Evolutionary conservation across 2,888 invertebrate genomes (phyloP).

Genomic region (Tenthredo amoena): DNA sequence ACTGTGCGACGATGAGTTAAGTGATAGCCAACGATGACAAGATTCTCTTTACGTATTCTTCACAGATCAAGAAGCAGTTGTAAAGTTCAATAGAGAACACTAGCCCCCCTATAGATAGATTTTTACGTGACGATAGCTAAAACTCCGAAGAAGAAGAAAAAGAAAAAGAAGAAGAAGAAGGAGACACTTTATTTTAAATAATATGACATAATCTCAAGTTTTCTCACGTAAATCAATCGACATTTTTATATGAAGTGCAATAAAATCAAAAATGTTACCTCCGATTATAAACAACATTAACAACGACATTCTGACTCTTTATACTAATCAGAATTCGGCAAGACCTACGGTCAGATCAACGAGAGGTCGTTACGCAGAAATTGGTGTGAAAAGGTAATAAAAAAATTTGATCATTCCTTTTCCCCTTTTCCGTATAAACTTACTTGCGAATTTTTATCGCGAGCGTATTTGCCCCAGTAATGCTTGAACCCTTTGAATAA

Average conservation of each 20-base stretch:
- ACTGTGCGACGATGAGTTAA: conserved; percentile 29
- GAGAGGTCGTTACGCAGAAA: conserved; percentile 75
- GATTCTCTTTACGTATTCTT: conserved; percentile 17
- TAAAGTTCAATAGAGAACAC: background rate
- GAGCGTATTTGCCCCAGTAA: background rate
- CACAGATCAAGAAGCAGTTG: conserved; percentile 29
- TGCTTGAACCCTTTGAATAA: conserved; percentile 19
- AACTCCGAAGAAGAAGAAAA: conserved; percentile 15
- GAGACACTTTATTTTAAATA: background rate
- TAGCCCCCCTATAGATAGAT: background rate
- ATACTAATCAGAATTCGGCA: conserved; percentile 67
- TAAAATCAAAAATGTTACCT: conserved; percentile 69
- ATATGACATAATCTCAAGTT: background rate
- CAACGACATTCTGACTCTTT: conserved; percentile 75
- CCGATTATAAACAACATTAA: conserved; percentile 76
- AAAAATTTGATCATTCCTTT: conserved; percentile 11
- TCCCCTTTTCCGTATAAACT: background rate
- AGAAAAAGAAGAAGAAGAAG: background rate
- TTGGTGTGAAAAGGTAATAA: conserved; percentile 76
- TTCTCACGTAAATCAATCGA: background rate
- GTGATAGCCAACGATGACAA: conserved; percentile 24
- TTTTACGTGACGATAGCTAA: conserved; percentile 15
- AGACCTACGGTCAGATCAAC: conserved; percentile 66
- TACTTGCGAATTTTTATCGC: background rate
- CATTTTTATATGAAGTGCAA: background rate